Evolutionary conservation across 2,113 vertebrate species (phyloP).

Genomic region (Sinocyclocheilus anophthalmus): DNA sequence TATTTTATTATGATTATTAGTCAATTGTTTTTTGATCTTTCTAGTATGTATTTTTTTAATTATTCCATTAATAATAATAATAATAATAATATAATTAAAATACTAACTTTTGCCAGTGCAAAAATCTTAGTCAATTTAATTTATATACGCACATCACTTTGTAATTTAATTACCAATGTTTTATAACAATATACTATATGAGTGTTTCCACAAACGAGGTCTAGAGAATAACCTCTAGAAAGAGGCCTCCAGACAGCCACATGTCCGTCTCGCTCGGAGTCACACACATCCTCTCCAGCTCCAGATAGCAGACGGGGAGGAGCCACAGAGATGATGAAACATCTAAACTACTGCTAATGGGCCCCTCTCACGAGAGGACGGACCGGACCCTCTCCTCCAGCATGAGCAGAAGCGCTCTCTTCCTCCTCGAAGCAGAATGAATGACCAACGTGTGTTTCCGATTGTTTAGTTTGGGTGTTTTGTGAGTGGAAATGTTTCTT

Average conservation of each 20-base stretch:
- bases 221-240: neutral
- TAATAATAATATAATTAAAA: too few species aligned
- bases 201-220: too few species aligned
- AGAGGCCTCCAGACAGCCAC: neutral
- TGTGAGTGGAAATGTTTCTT: constrained; percentile 24
- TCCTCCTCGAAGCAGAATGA: neutral
- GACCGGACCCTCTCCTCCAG: neutral
- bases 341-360: constrained; percentile 36
- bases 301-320: constrained; percentile 36
- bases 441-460: constrained; percentile 21
- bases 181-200: too few species aligned
- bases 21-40: too few species aligned
- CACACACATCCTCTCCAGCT: neutral
- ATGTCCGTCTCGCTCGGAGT: neutral
- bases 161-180: too few species aligned
- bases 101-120: neutral
- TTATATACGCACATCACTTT: neutral
- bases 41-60: too few species aligned
- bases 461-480: constrained; percentile 27
- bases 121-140: neutral
- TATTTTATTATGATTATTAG: too few species aligned
- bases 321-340: constrained; percentile 46
- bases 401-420: neutral
- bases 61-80: too few species aligned
- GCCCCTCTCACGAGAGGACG: constrained; percentile 38